A percentile compares a stretch with the other conserved stretches of the same genome.
Evolutionary conservation across 2,888 invertebrate species (phyloP).

Genomic region (Bugulina stolonifera): DNA sequence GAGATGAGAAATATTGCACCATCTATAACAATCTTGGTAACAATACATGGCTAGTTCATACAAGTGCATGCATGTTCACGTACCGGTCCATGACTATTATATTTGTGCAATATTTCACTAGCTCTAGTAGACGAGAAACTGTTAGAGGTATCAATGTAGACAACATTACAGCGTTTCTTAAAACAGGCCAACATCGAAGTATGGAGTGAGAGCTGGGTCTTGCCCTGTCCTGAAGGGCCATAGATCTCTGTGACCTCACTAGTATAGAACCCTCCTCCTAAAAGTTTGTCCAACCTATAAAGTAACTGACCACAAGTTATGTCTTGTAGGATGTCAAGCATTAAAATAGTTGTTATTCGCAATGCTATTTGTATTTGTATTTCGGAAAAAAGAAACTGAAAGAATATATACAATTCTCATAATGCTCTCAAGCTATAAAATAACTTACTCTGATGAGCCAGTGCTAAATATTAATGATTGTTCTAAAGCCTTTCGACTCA

Average conservation of each 20-base stretch:
- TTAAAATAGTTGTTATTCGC: no score
- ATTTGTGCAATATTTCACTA: background rate
- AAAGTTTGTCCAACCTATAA: constrained; percentile 8
- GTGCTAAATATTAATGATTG: background rate
- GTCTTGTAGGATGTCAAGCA: no score
- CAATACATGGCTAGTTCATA: no score
- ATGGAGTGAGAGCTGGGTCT: background rate
- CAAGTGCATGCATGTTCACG: background rate
- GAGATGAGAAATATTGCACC: no score
- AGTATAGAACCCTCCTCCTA: background rate
- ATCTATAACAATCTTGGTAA: no score
- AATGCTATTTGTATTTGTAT: no score
- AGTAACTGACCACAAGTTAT: no score
- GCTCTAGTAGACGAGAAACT: constrained; percentile 1
- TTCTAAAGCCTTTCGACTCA: background rate
- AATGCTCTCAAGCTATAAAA: no score
- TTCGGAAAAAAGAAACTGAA: no score
- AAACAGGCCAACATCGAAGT: background rate
- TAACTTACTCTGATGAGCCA: background rate
- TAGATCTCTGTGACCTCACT: constrained; percentile 9
- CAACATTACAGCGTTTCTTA: background rate
- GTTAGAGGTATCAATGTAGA: constrained; percentile 13
- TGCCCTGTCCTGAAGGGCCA: background rate
- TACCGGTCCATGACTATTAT: background rate
- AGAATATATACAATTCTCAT: no score